Base-by-base conservation (phyloP, 2,113 vertebrate genomes). In the Paedocypris sp. region DNA sequence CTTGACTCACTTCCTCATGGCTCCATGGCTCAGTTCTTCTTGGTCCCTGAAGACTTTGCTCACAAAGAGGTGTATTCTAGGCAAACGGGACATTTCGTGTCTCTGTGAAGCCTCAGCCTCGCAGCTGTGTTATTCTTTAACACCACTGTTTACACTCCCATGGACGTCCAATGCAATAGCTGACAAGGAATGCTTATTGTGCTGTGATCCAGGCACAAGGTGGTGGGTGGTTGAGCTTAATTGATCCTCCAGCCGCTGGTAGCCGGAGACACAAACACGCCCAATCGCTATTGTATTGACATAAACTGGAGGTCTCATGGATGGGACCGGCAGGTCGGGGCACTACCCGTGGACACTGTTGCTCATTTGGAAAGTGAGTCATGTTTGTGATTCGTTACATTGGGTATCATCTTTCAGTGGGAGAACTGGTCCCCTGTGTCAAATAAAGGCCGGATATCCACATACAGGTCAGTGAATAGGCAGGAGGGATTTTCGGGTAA, bases 331-430 rank as follows among this genome's bases (percentile, higher is more conserved):
- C 53, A 51, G 61, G 67, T 36, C 19, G 49, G 26, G 16, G 67
- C 57, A 69, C 68, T 73, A 60, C 72, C 70, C 32, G 36, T 64
- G 58, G 75, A 79, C 89, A 89, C 86, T 88, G 89, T n/a, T 88
- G 88, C 90, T 90, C 92, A 88, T 85, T 91, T 87, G 89, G 89
- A 91, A 93, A 98, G 90, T 90, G 92, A 89, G 84, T 80, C 80
- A 62, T 94, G 90, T 87, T 94, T 89, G 88, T 89, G 85, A 86
- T 88, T 86, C 83, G 90, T 92, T 94, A 97, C 93, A 95, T 86
- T 88, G 83, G 85, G 91, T 92, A 91, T 97, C 93, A 90, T 89
- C 92, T 98, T 98, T 92, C 92, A 94, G 86, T 88, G 86, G 89
- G 75, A n/a, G n/a, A 92, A 91, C 87, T 85, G 87, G 84, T 94